Conservation (phyloP, 2,888 invertebrate species). For the Cheilosia variabilis region DNA sequence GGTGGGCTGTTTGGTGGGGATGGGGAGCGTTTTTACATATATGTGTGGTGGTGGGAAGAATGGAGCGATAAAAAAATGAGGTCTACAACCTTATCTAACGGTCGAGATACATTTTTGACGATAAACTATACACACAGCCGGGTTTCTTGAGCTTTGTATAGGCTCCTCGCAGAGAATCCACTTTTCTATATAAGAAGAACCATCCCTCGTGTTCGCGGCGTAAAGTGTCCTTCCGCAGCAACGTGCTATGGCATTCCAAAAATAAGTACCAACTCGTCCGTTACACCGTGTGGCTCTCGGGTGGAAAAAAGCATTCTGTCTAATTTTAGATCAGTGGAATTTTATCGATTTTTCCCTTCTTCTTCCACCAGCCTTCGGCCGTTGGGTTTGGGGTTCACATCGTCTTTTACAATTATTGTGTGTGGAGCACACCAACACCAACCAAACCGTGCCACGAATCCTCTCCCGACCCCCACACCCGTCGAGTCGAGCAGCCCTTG, state of each 20-base stretch:
- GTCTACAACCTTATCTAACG: conserved; percentile 66
- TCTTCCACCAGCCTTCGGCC: conserved; percentile 7
- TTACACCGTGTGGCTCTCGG: conserved; percentile 42
- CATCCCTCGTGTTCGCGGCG: conserved; percentile 14
- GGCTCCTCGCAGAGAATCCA: neutral
- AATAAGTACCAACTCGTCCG: conserved; percentile 64
- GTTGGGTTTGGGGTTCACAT: neutral
- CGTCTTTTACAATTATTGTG: conserved; percentile 47
- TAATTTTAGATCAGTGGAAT: conserved; percentile 83
- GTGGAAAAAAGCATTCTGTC: conserved; percentile 77
- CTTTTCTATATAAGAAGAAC: neutral
- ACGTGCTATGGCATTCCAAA: conserved; percentile 56
- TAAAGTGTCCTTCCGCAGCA: conserved; percentile 39
- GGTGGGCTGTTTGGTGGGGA: neutral
- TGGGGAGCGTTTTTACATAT: neutral
- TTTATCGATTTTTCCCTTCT: conserved; percentile 76
- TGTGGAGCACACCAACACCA: conserved; percentile 52
- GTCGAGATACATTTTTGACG: conserved; percentile 32
- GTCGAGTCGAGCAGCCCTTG: conserved; percentile 58
- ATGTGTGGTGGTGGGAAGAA: conserved; percentile 16
- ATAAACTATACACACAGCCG: conserved; percentile 19
- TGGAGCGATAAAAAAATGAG: conserved; percentile 44
- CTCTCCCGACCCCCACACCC: conserved; percentile 14
- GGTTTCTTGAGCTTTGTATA: conserved; percentile 29
- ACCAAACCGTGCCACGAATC: conserved; percentile 11